phyloP scores from a whole-genome alignment of 2,797 vertebrate species.

The Lithobates sylvaticus region DNA sequence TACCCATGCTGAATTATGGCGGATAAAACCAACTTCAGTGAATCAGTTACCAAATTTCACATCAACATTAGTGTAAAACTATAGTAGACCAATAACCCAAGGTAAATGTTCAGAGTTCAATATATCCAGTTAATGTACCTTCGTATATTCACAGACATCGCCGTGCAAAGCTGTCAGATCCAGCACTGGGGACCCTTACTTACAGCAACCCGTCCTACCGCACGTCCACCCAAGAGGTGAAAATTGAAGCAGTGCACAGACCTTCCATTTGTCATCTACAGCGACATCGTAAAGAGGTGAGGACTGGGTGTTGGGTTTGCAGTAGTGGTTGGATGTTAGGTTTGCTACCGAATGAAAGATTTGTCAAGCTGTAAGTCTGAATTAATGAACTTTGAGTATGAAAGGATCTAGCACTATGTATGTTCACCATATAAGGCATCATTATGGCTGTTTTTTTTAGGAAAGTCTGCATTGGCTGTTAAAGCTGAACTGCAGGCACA shows the following conservation, averaged over 20 bases:
- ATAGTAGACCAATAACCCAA: no score
- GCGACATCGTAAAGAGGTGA: slow-evolving; percentile 96
- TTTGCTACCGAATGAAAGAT: neutral
- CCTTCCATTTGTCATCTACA: slow-evolving; percentile 90
- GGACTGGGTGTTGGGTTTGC: neutral
- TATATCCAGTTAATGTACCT: no score
- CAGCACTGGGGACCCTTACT: slow-evolving; percentile 91
- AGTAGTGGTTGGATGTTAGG: neutral
- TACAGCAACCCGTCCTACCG: slow-evolving; percentile 98
- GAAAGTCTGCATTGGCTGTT: neutral
- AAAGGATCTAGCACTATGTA: neutral
- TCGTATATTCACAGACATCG: slow-evolving; percentile 82
- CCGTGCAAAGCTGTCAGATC: slow-evolving; percentile 93
- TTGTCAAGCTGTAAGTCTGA: neutral
- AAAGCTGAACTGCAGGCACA: neutral
- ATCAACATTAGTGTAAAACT: no score
- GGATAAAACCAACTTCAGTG: no score
- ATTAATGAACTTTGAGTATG: neutral
- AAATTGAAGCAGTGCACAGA: slow-evolving; percentile 93
- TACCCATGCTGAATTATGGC: no score
- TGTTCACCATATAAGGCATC: neutral
- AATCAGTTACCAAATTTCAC: no score
- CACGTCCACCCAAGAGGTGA: slow-evolving; percentile 96
- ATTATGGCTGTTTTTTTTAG: no score
- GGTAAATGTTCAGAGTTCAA: no score